Evolutionary conservation across 2,113 vertebrate genomes (phyloP).

Genomic region (Australoheros scitulus): DNA sequence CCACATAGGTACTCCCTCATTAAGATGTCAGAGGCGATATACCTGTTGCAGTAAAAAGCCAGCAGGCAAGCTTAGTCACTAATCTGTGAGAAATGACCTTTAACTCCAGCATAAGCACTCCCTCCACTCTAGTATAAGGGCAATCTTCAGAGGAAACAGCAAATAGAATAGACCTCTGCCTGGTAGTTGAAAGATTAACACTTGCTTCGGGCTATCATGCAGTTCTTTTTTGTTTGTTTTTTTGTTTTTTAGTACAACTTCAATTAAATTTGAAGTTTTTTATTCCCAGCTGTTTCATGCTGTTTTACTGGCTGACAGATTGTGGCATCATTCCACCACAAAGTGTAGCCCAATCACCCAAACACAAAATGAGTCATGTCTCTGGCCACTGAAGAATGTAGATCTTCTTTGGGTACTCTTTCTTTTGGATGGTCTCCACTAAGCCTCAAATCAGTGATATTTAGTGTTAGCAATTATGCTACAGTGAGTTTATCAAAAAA

Average conservation of each 20-base stretch:
- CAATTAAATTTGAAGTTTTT: neutral
- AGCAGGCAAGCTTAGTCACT: conserved; percentile 49
- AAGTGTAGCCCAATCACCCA: neutral
- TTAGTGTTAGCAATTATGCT: neutral
- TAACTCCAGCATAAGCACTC: conserved; percentile 13
- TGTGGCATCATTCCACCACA: neutral
- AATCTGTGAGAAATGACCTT: conserved; percentile 17
- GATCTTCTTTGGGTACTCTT: neutral
- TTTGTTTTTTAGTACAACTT: neutral
- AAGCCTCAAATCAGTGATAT: neutral
- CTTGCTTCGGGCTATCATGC: neutral
- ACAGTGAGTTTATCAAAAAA: neutral
- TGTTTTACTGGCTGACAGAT: neutral
- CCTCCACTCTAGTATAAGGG: neutral
- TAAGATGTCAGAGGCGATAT: conserved; percentile 53
- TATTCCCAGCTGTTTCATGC: neutral
- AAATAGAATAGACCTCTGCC: conserved; percentile 6
- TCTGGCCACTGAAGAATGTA: neutral
- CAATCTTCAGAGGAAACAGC: neutral
- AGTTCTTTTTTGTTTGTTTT: no score
- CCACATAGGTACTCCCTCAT: conserved; percentile 33
- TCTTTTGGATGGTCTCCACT: neutral
- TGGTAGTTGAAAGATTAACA: neutral
- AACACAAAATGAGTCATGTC: neutral
- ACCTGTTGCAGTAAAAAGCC: conserved; percentile 54